Base-by-base conservation (phyloP, 2,888 invertebrate genomes). In the Eupithecia exiguata region DNA sequence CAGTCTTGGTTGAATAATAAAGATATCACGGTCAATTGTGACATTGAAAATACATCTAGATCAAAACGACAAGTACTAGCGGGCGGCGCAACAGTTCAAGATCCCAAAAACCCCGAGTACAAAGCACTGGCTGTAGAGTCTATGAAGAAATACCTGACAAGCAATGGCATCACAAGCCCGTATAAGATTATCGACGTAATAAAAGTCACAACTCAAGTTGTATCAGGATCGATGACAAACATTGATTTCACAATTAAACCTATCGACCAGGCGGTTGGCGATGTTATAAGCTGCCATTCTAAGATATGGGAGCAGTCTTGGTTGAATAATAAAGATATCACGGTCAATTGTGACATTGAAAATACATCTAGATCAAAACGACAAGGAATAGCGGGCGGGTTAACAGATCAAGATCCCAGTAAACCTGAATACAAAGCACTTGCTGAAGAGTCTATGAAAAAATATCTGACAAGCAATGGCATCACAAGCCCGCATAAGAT, bases 111-210 rank as follows among this genome's bases (percentile, higher is more conserved):
- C 6, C 83, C 84, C 0, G 46, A 74, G 68, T 82, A 83, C 72
- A 69, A 70, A 70, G 21, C 72, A 14, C 72, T 85, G 58, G 84
- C 83, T 5, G 75, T 83, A 49, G 81, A 86, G 71, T 86, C 85
- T 0, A 72, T 87, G 53, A 69, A 71, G 38, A 82, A 86, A 67
- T 86, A 86, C 70, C 67, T 80, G 5, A 14, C 53, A 16, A 71
- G 70, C 38, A 68, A 67, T 21, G 81, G 74, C 0, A 78, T 25
- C 0, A 68, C 70, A 0, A 30, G 74, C 10, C 46, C 74, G 4
- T 75, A 82, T 36, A n/a, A 66, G 72, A 69, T 84, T 14, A 7
- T 72, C 0, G 6, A 5, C 0, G 70, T 87, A 18, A 67, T 72
- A 16, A 79, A 75, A 38, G 87, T 83, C 1, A 69, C 75, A 0